Percentiles rank a stretch among this genome's conserved stretches.
phyloP scores from a whole-genome alignment of 2,797 vertebrate genomes.

The Gobio occitaniae region DNA sequence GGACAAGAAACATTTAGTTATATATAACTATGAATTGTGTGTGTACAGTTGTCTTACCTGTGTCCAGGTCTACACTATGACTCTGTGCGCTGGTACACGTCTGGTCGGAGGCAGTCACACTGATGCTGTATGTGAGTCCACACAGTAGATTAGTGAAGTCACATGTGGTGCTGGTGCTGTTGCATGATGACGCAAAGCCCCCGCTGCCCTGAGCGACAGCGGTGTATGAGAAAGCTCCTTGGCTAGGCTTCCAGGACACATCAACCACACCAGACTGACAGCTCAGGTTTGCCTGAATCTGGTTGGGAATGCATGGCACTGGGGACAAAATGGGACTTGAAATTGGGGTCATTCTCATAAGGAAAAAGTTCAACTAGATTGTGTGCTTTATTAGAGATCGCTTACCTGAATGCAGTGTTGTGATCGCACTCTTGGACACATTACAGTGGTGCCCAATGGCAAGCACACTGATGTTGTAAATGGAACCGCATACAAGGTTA shows the following conservation, averaged over 20 bases:
- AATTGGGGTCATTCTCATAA: neutral
- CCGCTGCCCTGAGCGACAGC: constrained; percentile 67
- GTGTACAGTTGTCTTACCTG: constrained; percentile 66
- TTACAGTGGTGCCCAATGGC: constrained; percentile 73
- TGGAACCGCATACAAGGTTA: constrained; percentile 74
- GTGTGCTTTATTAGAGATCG: neutral
- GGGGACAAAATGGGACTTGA: neutral
- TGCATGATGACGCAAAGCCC: constrained; percentile 67
- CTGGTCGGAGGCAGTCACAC: constrained; percentile 68
- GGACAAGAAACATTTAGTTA: neutral
- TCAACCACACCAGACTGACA: constrained; percentile 70
- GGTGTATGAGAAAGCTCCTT: constrained; percentile 72
- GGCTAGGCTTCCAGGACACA: constrained; percentile 75
- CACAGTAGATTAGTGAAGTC: constrained; percentile 71
- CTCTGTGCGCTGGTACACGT: constrained; percentile 70
- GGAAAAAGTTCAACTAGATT: neutral
- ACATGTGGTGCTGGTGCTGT: constrained; percentile 68
- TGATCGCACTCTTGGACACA: constrained; percentile 62
- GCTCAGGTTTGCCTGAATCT: constrained; percentile 63
- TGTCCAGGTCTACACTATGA: constrained; percentile 59
- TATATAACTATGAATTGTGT: neutral
- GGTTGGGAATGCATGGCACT: constrained; percentile 76
- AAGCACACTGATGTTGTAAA: constrained; percentile 77
- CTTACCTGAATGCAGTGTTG: constrained; percentile 71
- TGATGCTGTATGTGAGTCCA: constrained; percentile 74